Conservation (phyloP, 1,140 invertebrate species). For the Drosophila nigrodunni region DNA sequence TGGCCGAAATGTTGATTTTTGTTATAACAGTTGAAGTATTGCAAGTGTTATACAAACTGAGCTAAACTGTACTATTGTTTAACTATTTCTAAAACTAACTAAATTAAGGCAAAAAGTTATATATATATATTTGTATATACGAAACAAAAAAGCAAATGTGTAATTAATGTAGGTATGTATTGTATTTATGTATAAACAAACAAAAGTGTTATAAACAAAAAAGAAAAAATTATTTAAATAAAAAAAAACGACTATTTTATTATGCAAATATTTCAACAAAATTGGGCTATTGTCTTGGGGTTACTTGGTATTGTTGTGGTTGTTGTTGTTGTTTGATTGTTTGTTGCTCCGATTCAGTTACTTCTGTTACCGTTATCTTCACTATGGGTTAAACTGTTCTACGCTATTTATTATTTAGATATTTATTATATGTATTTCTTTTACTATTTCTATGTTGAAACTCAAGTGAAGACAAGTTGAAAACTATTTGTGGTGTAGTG, state of each 20-base stretch:
- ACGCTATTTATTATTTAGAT: constrained; percentile 19
- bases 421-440: constrained; percentile 1
- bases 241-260: constrained; percentile 36
- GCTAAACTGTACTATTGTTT: constrained; percentile 4
- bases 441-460: not conserved
- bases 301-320: constrained; percentile 54
- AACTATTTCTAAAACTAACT: constrained; percentile 31
- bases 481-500: constrained; percentile 28
- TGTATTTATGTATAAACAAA: constrained; percentile 45
- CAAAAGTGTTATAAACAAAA: constrained; percentile 31
- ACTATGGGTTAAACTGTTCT: constrained; percentile 56
- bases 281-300: constrained; percentile 73
- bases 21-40: constrained; percentile 49
- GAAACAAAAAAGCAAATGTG: constrained; percentile 6
- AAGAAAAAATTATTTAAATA: not conserved
- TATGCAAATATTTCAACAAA: constrained; percentile 50
- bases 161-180: constrained; percentile 51
- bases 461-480: constrained; percentile 8
- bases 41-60: constrained; percentile 69
- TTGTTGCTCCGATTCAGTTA: constrained; percentile 79
- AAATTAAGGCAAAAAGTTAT: constrained; percentile 34
- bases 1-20: constrained; percentile 79
- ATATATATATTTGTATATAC: not conserved
- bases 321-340: constrained; percentile 75
- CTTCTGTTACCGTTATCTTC: constrained; percentile 59